Evolutionary conservation across 2,888 invertebrate genomes (phyloP).

Genomic region (Drosophila barbarae): DNA sequence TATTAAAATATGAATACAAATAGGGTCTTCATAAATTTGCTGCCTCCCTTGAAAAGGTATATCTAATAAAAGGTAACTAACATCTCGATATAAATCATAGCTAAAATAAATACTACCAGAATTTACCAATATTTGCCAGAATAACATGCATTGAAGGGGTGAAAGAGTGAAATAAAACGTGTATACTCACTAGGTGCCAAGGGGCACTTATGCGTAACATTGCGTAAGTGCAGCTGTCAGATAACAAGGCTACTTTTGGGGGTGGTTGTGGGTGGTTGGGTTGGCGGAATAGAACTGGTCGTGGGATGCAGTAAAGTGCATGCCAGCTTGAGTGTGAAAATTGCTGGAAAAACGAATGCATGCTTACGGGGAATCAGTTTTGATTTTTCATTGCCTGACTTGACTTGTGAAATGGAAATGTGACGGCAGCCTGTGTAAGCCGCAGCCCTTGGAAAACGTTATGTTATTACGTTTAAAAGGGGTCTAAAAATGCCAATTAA

Average conservation of each 20-base stretch:
- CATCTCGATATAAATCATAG: background rate
- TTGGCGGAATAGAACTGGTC: background rate
- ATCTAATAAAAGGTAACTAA: background rate
- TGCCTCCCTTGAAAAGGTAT: background rate
- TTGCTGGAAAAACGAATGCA: slow-evolving; percentile 64
- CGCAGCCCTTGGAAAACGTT: slow-evolving; percentile 18
- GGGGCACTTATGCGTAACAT: slow-evolving; percentile 64
- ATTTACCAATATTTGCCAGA: slow-evolving; percentile 4
- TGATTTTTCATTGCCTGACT: slow-evolving; percentile 32
- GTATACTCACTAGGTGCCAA: slow-evolving; percentile 38
- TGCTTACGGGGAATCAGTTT: slow-evolving; percentile 38
- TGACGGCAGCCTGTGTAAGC: slow-evolving; percentile 18
- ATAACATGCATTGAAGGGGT: slow-evolving; percentile 18
- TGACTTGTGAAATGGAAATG: slow-evolving; percentile 23
- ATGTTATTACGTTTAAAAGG: slow-evolving; percentile 27
- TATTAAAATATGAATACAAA: background rate
- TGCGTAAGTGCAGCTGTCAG: slow-evolving; percentile 73
- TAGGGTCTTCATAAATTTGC: background rate
- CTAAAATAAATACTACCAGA: slow-evolving; percentile 2
- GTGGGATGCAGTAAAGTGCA: slow-evolving; percentile 50
- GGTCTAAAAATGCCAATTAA: background rate
- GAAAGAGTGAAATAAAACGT: slow-evolving; percentile 34
- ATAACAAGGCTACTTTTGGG: slow-evolving; percentile 9
- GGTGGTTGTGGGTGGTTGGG: background rate
- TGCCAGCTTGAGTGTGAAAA: slow-evolving; percentile 68